Base-by-base conservation (phyloP, 2,888 invertebrate genomes). In the Oligia fasciuncula region DNA sequence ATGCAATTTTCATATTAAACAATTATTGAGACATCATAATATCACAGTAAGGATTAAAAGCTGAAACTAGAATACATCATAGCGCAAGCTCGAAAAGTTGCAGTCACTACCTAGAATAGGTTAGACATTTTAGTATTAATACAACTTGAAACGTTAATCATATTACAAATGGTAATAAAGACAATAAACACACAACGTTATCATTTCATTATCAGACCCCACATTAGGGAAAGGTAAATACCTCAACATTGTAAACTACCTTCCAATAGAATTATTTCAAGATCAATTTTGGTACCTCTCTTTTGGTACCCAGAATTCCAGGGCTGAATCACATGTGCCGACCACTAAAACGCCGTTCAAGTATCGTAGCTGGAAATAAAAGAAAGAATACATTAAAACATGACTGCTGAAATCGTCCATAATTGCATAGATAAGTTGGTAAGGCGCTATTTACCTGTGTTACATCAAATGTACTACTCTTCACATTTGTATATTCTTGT, bases 261-360 rank as follows among this genome's bases (percentile, higher is more conserved):
- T 63, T 71, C 40, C 63, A 76, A n/a, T 69, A 46, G 13, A 51
- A 68, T 23, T 68, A 68, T 62, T 81, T 88, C 19, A n/a, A 66
- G 40, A 83, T 78, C 77, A 49, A 72, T 88, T 66, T 29, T 46
- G 63, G 84, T 92, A 93, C 84, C 85, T 91, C 54, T 94, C 93
- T 62, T 91, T 93, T 2, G 97, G 97, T 70, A 96, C 93, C 97
- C 97, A 97, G 85, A 97, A 95, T 88, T 97, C 97, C 57, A 97
- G 87, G 11, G 97, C 95, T 9, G 96, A 95, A 82, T 97, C 97
- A 89, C 97, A 97, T n/a, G 96, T 97, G 29, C 97, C 97, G 65
- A 96, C 92, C 60, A 95, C 97, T 88, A 97, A 88, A n/a, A 96
- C 93, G 62, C 94, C 95, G 86, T 96, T 95, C 83, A 94, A 93